Base-by-base conservation (phyloP, 2,113 vertebrate genomes). In the Lucifuga dentata region DNA sequence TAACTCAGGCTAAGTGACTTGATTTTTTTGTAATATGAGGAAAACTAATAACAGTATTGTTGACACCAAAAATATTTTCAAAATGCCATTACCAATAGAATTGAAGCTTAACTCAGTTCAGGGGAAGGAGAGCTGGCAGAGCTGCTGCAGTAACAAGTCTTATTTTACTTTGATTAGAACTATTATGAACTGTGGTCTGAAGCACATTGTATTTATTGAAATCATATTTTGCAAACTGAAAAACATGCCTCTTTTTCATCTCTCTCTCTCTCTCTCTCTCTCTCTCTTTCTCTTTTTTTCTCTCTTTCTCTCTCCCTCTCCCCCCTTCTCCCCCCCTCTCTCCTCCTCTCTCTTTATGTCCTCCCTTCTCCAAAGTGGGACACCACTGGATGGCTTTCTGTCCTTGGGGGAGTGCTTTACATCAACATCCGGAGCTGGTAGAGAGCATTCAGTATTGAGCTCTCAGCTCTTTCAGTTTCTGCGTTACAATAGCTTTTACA, bases 401-500 rank as follows among this genome's bases (percentile, higher is more conserved):
- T 80, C 50, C 58, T 40, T 73, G 32, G 1, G 58, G 51, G 53
- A 77, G 68, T 17, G 57, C 52, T 78, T 82, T 73, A 80, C 64
- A 78, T 76, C 74, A 86, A 84, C 65, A 78, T 61, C 60, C 32
- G 1, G 53, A 62, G 76, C 51, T 72, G 53, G 32, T 53, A 32
- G 76, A 73, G 68, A 67, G 62, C 67, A 50, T 50, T 73, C 48
- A 38, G 62, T 48, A 77, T 75, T 79, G 82, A 76, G 61, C 61
- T 50, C 70, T 76, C 48, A 82, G 76, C 68, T 73, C 78, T 87
- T 91, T 90, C 85, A 82, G 71, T 87, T 78, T 83, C 60, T 61
- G 74, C 5, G 16, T 80, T 86, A 76, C 83, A 87, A 87, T 82
- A 70, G 78, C 79, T 82, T 89, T 86, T 84, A 88, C 72, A 87